Evolutionary conservation across 2,888 invertebrate species (phyloP).

Genomic region (Allolobophora icterica): DNA sequence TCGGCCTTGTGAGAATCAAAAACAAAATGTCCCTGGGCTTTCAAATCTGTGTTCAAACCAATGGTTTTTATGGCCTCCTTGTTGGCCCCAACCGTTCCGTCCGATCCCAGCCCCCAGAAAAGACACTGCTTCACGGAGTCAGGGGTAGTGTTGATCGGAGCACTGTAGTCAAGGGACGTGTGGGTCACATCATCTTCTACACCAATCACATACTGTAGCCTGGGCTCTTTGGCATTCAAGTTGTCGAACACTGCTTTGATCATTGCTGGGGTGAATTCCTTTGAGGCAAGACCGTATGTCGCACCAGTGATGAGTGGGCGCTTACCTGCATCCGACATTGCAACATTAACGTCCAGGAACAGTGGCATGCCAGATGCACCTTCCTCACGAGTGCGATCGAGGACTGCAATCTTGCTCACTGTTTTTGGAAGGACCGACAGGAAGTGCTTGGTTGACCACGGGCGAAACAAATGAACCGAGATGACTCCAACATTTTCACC

Average conservation of each 20-base stretch:
- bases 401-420: conserved; percentile 46
- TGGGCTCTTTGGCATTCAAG: conserved; percentile 45
- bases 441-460: conserved; percentile 49
- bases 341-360: conserved; percentile 49
- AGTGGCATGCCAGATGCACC: conserved; percentile 48
- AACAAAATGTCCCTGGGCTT: conserved; percentile 50
- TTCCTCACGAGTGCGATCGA: conserved; percentile 49
- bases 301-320: conserved; percentile 46
- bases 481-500: conserved; percentile 49
- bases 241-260: conserved; percentile 48
- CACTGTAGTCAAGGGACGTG: conserved; percentile 45
- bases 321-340: conserved; percentile 42
- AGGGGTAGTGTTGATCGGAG: conserved; percentile 39
- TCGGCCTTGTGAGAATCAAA: conserved; percentile 50
- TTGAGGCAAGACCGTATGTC: conserved; percentile 49
- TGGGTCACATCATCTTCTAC: conserved; percentile 50
- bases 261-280: conserved; percentile 51
- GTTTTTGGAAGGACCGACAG: conserved; percentile 43
- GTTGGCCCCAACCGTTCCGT: conserved; percentile 50
- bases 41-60: conserved; percentile 47
- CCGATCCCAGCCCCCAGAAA: conserved; percentile 50
- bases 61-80: conserved; percentile 50
- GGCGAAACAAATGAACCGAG: conserved; percentile 48
- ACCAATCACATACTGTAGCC: conserved; percentile 47
- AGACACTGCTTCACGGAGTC: conserved; percentile 43